These are phyloP conservation scores for Leistus spinibarbis DNA, from an alignment of 2,888 invertebrate species.

Conservation along the genomic window DNA sequence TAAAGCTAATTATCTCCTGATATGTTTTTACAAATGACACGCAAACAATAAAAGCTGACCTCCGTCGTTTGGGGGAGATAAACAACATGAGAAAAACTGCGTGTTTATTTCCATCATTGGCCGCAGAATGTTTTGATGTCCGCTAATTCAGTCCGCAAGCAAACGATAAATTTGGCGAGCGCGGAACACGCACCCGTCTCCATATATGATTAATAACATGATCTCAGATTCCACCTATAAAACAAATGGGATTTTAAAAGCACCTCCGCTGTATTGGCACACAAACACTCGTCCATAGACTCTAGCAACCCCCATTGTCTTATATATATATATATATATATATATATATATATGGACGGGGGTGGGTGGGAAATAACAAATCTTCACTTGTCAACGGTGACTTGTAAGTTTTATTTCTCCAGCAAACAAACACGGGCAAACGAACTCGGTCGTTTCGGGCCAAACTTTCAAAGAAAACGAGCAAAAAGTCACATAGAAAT, in stretches of 20 bases:
- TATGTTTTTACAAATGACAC: not conserved
- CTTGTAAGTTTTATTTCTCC: constrained; percentile 33
- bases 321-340: constrained; percentile 10
- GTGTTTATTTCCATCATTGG: constrained; percentile 3
- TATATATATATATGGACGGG: not conserved
- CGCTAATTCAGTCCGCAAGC: constrained; percentile 21
- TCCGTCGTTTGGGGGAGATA: not conserved
- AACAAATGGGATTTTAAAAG: constrained; percentile 38
- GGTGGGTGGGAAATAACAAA: constrained; percentile 18
- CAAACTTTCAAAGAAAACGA: not conserved
- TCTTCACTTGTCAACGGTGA: constrained; percentile 36
- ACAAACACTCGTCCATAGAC: constrained; percentile 22
- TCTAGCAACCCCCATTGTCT: constrained; percentile 17
- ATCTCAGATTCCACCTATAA: constrained; percentile 24
- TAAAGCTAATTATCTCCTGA: not conserved
- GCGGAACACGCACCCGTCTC: not conserved
- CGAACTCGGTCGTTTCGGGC: constrained; percentile 15
- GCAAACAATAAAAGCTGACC: not conserved
- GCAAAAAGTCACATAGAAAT: not conserved
- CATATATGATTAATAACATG: constrained; percentile 25
- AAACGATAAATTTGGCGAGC: not conserved
- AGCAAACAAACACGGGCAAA: constrained; percentile 38
- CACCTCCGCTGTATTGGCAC: constrained; percentile 32
- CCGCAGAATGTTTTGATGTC: constrained; percentile 27
- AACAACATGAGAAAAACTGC: not conserved